Conservation (phyloP, 2,797 vertebrate genomes). For the Melanotaenia nigrans region DNA sequence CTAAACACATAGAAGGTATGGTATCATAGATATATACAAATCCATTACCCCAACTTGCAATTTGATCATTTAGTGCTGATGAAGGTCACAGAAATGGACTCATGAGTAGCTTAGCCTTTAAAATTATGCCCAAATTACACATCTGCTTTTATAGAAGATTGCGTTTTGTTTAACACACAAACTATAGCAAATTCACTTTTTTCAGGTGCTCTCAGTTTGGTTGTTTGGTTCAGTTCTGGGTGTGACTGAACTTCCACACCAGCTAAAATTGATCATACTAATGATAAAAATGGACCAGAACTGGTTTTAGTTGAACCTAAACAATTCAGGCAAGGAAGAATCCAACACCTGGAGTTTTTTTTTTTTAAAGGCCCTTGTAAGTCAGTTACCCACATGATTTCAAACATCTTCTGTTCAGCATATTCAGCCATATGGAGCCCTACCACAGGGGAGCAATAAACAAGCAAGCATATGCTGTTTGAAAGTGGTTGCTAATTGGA, state of each 20-base stretch:
- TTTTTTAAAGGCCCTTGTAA: no score
- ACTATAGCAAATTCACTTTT: background rate
- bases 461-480: background rate
- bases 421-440: background rate
- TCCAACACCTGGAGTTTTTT: no score
- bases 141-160: background rate
- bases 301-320: background rate
- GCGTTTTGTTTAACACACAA: background rate
- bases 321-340: no score
- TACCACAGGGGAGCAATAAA: background rate
- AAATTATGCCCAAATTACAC: background rate
- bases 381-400: background rate
- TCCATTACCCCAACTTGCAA: no score
- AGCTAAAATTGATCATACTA: no score
- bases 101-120: background rate
- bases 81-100: background rate
- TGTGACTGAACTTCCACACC: no score
- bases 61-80: no score
- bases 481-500: background rate
- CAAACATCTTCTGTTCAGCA: background rate
- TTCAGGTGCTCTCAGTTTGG: background rate
- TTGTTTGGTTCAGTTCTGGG: background rate
- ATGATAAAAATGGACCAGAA: no score
- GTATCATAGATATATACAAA: no score
- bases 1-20: no score